These are phyloP conservation scores for Ypsolopha sequella DNA, from an alignment of 2,888 invertebrate genomes.

Conservation along the genomic window DNA sequence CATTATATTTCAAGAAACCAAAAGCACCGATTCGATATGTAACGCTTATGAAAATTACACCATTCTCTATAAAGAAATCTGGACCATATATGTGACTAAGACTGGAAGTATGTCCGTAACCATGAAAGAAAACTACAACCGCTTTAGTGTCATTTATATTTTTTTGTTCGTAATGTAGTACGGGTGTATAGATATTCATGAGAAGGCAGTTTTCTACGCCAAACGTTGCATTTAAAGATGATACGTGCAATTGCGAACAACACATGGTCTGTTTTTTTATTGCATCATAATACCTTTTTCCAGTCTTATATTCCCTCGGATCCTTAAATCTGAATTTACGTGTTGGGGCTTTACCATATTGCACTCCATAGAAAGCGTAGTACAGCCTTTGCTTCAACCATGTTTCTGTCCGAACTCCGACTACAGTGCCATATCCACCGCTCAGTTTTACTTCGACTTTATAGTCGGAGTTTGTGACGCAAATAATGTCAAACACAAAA, in stretches of 20 bases:
- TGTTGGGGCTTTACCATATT: constrained; percentile 46
- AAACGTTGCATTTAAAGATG: constrained; percentile 20
- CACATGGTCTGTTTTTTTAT: too few species aligned
- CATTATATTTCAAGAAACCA: constrained; percentile 49
- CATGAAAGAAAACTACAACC: constrained; percentile 56
- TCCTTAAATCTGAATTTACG: constrained; percentile 47
- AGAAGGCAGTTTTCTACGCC: constrained; percentile 75
- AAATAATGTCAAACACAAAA: too few species aligned
- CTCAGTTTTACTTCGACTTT: constrained; percentile 34
- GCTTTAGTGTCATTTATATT: constrained; percentile 20
- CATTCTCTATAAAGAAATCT: constrained; percentile 54
- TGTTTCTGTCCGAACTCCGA: constrained; percentile 31
- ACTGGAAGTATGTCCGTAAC: constrained; percentile 51
- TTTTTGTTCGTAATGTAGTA: constrained; percentile 26
- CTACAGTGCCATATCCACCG: constrained; percentile 28
- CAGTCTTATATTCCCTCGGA: constrained; percentile 18
- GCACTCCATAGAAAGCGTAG: constrained; percentile 52
- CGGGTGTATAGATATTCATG: constrained; percentile 77
- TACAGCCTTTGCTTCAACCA: constrained; percentile 33
- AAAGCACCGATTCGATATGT: constrained; percentile 53
- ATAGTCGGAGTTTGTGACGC: neutral
- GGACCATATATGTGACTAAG: constrained; percentile 56
- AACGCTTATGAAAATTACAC: constrained; percentile 40
- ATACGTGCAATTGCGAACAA: constrained; percentile 71
- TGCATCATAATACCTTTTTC: too few species aligned